These are phyloP conservation scores for Darevskia nairensis DNA, from an alignment of 2,797 vertebrate genomes.

Conservation along the genomic window DNA sequence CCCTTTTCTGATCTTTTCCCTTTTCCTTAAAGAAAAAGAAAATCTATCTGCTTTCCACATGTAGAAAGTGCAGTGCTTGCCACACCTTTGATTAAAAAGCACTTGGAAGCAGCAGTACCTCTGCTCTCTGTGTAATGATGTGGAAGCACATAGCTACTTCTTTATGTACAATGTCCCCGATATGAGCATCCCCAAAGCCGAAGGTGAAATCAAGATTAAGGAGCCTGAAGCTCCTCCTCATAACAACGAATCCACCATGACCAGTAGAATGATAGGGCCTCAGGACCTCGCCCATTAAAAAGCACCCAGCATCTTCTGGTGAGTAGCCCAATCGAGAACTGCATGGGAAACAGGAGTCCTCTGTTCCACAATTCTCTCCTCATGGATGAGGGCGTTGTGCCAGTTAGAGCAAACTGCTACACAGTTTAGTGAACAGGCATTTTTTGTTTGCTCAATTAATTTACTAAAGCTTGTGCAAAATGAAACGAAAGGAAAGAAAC, in stretches of 20 bases:
- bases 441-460: constrained; percentile 53
- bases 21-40: too few relatives aligned
- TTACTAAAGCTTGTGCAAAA: constrained; percentile 42
- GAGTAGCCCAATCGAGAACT: neutral
- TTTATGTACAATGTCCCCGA: too few relatives aligned
- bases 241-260: neutral
- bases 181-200: constrained; percentile 27
- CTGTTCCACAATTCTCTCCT: too few relatives aligned
- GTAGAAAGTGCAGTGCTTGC: too few relatives aligned
- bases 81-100: too few relatives aligned
- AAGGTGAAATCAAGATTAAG: neutral
- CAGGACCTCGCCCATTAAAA: constrained; percentile 45
- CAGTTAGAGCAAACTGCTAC: neutral
- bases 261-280: neutral
- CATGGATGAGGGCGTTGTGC: neutral
- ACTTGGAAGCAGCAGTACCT: too few relatives aligned
- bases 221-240: neutral
- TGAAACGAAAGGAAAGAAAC: constrained; percentile 58
- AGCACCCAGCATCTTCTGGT: constrained; percentile 46
- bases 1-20: too few relatives aligned
- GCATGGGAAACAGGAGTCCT: constrained; percentile 6
- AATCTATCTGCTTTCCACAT: too few relatives aligned
- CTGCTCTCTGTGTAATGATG: too few relatives aligned
- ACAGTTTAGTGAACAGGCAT: constrained; percentile 48
- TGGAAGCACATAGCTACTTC: too few relatives aligned